These are phyloP conservation scores for Augochlora pura DNA, from an alignment of 1,140 invertebrate genomes.

Conservation along the genomic window DNA sequence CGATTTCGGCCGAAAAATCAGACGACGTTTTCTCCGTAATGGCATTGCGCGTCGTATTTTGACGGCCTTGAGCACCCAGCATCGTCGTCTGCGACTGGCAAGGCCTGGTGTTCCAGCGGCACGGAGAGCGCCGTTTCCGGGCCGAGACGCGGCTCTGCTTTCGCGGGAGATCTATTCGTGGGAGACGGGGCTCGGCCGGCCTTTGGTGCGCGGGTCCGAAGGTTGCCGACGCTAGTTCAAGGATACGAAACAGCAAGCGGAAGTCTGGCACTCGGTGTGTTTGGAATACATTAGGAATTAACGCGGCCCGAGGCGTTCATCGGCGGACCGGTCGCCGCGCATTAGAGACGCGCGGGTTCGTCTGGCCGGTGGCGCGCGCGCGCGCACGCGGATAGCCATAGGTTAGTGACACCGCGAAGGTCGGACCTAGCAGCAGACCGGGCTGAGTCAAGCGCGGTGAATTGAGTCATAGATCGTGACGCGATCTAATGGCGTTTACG, in stretches of 20 bases:
- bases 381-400: conserved; percentile 67
- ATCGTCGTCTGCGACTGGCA: no score
- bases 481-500: conserved; percentile 35
- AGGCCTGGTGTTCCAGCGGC: no score
- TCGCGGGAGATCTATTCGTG: conserved; percentile 15
- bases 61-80: no score
- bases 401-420: conserved; percentile 70
- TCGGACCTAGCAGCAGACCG: conserved; percentile 30
- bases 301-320: conserved; percentile 40
- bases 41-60: no score
- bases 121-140: no score
- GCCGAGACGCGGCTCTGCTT: not conserved
- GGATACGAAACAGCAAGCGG: conserved; percentile 62
- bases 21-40: no score
- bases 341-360: conserved; percentile 32
- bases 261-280: conserved; percentile 64
- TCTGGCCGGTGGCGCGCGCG: no score
- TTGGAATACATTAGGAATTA: conserved; percentile 66
- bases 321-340: not conserved
- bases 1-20: no score
- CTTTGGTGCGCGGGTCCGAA: not conserved
- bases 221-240: conserved; percentile 67
- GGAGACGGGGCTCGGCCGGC: not conserved
- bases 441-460: conserved; percentile 28
- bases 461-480: conserved; percentile 45